Conservation (phyloP, 2,113 vertebrate genomes). For the Ptilonorhynchus violaceus region DNA sequence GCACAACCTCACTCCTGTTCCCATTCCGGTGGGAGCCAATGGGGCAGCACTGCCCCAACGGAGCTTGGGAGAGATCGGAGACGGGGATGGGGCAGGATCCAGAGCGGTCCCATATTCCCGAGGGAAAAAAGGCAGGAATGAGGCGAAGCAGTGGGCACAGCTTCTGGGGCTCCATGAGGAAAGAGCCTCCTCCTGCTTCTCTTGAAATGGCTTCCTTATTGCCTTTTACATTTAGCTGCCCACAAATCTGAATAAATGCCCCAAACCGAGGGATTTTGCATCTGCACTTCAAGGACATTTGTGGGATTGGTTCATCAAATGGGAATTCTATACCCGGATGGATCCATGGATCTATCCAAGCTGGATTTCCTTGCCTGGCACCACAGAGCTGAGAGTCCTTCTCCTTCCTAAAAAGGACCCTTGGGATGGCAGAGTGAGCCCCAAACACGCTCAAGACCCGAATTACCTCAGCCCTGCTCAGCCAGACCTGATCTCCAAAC, state of each 20-base stretch:
- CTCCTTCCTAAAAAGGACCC: background rate
- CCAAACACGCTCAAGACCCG: background rate
- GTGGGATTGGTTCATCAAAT: fast-evolving
- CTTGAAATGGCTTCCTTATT: background rate
- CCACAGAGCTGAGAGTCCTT: background rate
- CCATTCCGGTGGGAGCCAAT: background rate
- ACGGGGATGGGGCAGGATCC: background rate
- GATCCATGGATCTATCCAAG: fast-evolving
- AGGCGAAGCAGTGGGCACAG: background rate
- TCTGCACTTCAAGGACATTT: fast-evolving
- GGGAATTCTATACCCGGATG: fast-evolving
- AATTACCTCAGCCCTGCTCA: background rate
- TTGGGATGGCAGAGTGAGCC: background rate
- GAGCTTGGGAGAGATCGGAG: background rate
- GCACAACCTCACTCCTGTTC: background rate
- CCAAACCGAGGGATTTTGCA: background rate
- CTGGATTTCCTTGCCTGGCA: background rate
- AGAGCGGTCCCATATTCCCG: fast-evolving
- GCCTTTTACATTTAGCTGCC: background rate
- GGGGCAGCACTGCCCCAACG: background rate
- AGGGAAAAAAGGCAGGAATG: background rate
- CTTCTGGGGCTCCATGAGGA: background rate
- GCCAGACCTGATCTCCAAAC: background rate
- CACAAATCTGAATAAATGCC: background rate
- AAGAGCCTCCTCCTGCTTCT: background rate